Evolutionary conservation across 2,113 vertebrate species (phyloP), one percentile per base, ranked within the genome.

Genomic region (Alethe diademata): DNA sequence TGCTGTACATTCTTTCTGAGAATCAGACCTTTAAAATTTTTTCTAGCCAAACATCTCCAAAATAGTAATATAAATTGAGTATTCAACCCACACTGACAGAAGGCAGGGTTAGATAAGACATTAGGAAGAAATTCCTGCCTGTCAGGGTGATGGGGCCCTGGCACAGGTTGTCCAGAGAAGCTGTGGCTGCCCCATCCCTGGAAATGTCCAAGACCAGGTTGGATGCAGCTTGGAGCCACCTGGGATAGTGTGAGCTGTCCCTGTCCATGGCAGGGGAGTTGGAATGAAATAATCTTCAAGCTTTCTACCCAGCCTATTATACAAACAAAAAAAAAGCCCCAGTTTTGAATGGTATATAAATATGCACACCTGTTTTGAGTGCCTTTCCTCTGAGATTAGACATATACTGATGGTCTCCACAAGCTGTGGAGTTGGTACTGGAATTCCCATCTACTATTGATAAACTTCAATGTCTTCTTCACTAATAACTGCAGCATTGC

Each of bases 201-300:
- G 17, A 14, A 61, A 0, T 29, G 40, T 10, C 5, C 61, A 26
- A 31, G 16, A 19, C 19, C 53, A 53, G 38, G 24, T 0, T 81
- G 69, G 28, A 45, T 0, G 0, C 5, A 14, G 19, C 2, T 73
- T 3, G 2, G 45, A 45, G 29, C 11, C 14, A 1, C 6, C 38
- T 67, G 61, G 19, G 6, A 0, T 0, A 12, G 53, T 35, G 24
- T 7, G 5, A 81, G 8, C 5, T 31, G 19, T 31, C 45, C 53
- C 38, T 58, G 36, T 8, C 24, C n/a, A 6, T 14, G 45, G 60
- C 33, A 66, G 12, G 3, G 22, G 3, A 3, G 0, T 35, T 60
- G 47, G 62, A 69, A 83, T 3, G 7, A 31, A 60, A 48, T 25
- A 13, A 31, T 19, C 8, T 35, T 43, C 29, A 29, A n/a, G 6